These are phyloP conservation scores for Platycnemis pennipes DNA, from an alignment of 2,888 invertebrate genomes.

Conservation along the genomic window DNA sequence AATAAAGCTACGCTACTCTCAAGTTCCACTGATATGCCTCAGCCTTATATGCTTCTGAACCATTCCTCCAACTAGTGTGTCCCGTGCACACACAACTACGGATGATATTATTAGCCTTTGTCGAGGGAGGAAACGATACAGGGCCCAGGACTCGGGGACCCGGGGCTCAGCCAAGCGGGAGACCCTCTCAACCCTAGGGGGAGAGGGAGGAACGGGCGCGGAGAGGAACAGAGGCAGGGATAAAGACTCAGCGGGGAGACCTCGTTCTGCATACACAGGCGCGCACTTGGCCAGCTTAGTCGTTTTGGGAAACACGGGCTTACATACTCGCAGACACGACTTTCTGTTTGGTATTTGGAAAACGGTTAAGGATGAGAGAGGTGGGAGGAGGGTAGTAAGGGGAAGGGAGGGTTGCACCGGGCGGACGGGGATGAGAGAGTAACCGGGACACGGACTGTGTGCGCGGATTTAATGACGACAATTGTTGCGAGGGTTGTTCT, in stretches of 20 bases:
- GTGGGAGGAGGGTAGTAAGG: background rate
- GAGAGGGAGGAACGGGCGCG: background rate
- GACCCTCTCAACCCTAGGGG: background rate
- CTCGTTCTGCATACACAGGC: background rate
- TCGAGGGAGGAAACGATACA: background rate
- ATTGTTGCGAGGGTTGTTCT: constrained; percentile 29
- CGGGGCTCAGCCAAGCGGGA: background rate
- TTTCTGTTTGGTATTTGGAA: constrained; percentile 43
- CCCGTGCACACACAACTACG: background rate
- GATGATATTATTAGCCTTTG: background rate
- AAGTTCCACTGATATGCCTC: no score
- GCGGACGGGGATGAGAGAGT: background rate
- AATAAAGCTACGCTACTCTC: no score
- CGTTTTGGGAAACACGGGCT: constrained; percentile 11
- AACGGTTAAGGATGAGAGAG: constrained; percentile 2
- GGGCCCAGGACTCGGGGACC: background rate
- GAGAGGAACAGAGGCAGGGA: background rate
- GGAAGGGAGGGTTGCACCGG: background rate
- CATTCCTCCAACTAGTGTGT: background rate
- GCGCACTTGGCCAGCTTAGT: background rate
- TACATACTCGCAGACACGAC: constrained; percentile 23
- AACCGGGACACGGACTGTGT: background rate
- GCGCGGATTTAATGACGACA: constrained; percentile 36
- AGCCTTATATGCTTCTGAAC: no score
- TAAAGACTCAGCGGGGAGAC: background rate